These are phyloP conservation scores for Aphidius gifuensis DNA, from an alignment of 1,140 invertebrate genomes.

Conservation along the genomic window DNA sequence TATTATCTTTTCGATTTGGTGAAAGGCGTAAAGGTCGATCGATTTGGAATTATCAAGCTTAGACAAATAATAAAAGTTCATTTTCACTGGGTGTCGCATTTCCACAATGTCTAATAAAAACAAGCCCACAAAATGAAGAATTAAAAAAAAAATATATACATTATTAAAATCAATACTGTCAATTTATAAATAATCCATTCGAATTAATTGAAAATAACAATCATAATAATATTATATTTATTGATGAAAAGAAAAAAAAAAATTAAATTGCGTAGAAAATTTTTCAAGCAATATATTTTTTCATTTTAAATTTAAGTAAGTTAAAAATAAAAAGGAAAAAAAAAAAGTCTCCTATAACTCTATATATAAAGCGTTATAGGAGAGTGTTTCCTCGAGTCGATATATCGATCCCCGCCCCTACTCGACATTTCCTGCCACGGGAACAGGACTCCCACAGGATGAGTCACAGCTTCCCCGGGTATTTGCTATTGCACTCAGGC, in stretches of 20 bases:
- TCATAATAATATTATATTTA: too few relatives aligned
- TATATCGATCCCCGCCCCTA: conserved; percentile 56
- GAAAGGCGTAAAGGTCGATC: conserved; percentile 23
- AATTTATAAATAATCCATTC: too few relatives aligned
- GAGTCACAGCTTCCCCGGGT: conserved; percentile 54
- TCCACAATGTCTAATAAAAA: too few relatives aligned
- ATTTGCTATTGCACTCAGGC: conserved; percentile 22
- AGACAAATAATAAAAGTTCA: conserved; percentile 35
- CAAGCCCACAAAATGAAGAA: neutral
- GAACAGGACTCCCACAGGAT: conserved; percentile 52
- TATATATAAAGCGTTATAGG: conserved; percentile 27
- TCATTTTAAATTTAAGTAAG: neutral
- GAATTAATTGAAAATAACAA: neutral
- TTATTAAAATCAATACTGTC: neutral
- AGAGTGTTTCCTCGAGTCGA: conserved; percentile 51
- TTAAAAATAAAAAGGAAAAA: conserved; percentile 1
- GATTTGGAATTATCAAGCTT: conserved; percentile 30
- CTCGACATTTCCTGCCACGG: conserved; percentile 53
- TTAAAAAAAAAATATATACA: conserved; percentile 7
- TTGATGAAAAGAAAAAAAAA: neutral
- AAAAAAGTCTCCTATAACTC: conserved; percentile 2
- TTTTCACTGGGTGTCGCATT: conserved; percentile 7
- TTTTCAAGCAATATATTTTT: neutral
- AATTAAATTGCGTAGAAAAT: neutral
- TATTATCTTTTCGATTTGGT: neutral